Evolutionary conservation across 2,888 invertebrate species (phyloP), one percentile per base, ranked within the genome.

Genomic region (Chymomyza fuscimana): DNA sequence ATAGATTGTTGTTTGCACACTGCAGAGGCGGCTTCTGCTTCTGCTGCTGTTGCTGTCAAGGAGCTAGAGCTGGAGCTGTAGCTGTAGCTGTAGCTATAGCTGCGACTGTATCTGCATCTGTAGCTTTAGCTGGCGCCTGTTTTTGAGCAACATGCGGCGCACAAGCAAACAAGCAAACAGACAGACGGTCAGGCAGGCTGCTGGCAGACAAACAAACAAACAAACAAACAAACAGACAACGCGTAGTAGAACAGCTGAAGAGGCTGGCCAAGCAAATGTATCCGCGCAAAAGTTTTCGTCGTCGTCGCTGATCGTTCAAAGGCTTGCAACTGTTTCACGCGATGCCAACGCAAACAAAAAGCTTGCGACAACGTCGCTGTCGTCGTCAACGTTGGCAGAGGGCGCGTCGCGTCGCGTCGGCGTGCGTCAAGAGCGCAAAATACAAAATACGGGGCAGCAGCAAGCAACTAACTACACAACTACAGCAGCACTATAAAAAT

Each of bases 241-340:
- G 40, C 40, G 40, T 12, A 12, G 40, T 46, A 46, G 40, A 46
- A 46, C 40, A 46, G 40, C 40, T 12, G 40, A 46, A 46, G 40
- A 25, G 58, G 58, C 19, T 25, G 25, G 58, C 58, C 19, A 58
- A 58, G 16, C 52, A 58, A 58, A 58, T 83, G 73, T 82, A 90
- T 90, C 90, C 90, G 91, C 91, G 89, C 89, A 82, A 89, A 90
- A 85, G 85, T 86, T 78, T 79, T 82, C 88, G 82, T 83, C 90
- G 91, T 89, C 89, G 91, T 89, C 86, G 89, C 89, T 90, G 91
- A 87, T 89, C 90, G 91, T 91, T 90, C 87, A 89, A 89, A 89
- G 90, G 86, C 90, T 90, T 89, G 90, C 90, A 90, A 90, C 90
- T 90, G 90, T 90, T 90, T 90, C 87, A 82, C 81, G 83, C 82